Conservation (phyloP, 2,888 invertebrate species). For the Lepeophtheirus nordmannii region DNA sequence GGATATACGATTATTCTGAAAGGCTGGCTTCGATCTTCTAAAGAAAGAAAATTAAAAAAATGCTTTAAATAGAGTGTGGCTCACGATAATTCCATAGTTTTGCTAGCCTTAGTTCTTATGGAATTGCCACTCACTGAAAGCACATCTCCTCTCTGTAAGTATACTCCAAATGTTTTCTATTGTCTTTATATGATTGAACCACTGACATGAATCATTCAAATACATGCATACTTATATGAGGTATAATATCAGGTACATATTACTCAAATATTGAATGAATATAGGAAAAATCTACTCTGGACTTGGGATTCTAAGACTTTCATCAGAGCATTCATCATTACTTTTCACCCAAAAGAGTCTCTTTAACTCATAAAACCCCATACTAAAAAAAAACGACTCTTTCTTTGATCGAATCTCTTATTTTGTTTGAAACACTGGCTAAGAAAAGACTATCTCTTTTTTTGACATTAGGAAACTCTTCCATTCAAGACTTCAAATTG, state of each 20-base stretch:
- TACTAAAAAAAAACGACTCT: background rate
- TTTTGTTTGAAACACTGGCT: background rate
- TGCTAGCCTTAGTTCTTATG: background rate
- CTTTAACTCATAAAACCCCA: no score
- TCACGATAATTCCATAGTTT: background rate
- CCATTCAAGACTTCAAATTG: background rate
- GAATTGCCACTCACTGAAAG: background rate
- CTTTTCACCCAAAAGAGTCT: no score
- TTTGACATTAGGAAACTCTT: background rate
- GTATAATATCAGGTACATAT: no score
- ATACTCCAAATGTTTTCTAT: background rate
- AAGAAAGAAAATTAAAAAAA: background rate
- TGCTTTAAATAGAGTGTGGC: background rate
- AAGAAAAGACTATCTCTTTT: background rate
- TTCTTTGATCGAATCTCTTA: background rate
- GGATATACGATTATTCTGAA: background rate
- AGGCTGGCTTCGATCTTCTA: background rate
- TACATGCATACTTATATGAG: background rate
- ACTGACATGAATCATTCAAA: background rate
- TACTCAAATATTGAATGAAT: no score
- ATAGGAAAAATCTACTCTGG: no score
- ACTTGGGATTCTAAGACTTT: no score
- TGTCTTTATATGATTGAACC: background rate
- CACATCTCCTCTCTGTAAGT: background rate
- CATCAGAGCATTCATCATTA: no score